Base-by-base conservation (phyloP, 2,888 invertebrate species). In the Drosophila helvetica region DNA sequence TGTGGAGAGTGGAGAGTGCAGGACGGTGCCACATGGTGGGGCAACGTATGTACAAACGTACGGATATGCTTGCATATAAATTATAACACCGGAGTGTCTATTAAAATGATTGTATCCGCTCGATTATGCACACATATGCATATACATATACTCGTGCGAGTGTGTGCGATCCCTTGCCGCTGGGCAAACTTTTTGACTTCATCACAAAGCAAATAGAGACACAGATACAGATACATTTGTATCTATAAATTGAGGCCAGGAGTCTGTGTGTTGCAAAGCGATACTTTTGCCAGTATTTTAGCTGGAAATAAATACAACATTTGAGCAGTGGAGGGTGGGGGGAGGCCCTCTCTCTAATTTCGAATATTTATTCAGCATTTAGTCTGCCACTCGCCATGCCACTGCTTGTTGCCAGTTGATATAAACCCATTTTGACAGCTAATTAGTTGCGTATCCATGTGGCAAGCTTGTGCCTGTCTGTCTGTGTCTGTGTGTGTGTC, bases 31-130 rank as follows among this genome's bases (percentile, higher is more conserved):
- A 59, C 53, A 22, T 51, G 45, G 27, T 33, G 12, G 57, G 58
- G 52, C 64, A 55, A 64, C 62, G 46, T 75, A 75, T 70, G 88
- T 86, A 88, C 89, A 87, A 55, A 64, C 62, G 46, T 75, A 75
- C 71, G 88, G 87, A 88, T 90, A 87, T 80, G 81, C 86, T 89
- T 89, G 88, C 87, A 90, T 89, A 90, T 90, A 90, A 90, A 90
- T 90, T 90, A 90, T 89, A 89, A 90, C 90, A 90, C 89, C 89
- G 89, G 86, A 82, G 89, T 90, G 89, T 90, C 90, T 90, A 90
- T 90, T 90, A 90, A 90, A 90, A 90, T 88, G 90, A 90, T 90
- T 90, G 90, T 90, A 89, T 89, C 90, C 89, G 89, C 87, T 89
- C 89, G 88, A 89, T 89, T 89, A 89, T 89, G 85, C 88, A 90